Base-by-base conservation (phyloP, 2,888 invertebrate species). In the Orthosia gothica region DNA sequence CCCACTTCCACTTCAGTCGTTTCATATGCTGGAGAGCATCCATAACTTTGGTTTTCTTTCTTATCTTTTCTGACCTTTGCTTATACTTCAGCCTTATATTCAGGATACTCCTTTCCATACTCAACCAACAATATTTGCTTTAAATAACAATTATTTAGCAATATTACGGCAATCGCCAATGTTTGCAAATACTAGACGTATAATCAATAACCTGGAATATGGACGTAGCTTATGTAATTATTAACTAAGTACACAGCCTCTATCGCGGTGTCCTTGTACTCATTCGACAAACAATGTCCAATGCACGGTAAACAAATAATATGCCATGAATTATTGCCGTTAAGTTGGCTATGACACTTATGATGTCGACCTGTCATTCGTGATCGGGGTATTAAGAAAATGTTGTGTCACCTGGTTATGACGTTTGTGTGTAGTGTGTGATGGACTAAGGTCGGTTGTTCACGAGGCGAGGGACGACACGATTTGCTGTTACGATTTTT, bases 221-320 rank as follows among this genome's bases (percentile, higher is more conserved):
- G 88, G 88, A 89, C 89, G 89, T 87, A 85, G 90, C 92, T 93
- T 92, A 94, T 94, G 95, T 94, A 95, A 95, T 95, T 96, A 95
- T 95, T 95, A 94, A 93, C 94, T 92, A 90, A 92, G 92, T 89
- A 95, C 91, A 95, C 93, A 95, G 89, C 92, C 93, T 94, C 91
- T 93, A 93, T 94, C 93, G 93, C 89, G 91, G 92, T 91, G 93
- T 94, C 94, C 95, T 95, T 95, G 95, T 95, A 93, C 93, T 93
- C 93, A 92, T 93, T 93, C 89, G 83, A 88, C 93, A 95, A 95
- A 96, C 95, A 96, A 91, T 92, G 91, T 89, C 89, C 90, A 89
- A 86, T 91, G 93, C 91, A 93, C 89, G 89, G 93, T 92, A 95
- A 94, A 94, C 94, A 95, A 95, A 95, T 95, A 94, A 92, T 91